These are phyloP conservation scores for Eutolmus rufibarbis DNA, from an alignment of 2,888 invertebrate genomes.

Conservation along the genomic window DNA sequence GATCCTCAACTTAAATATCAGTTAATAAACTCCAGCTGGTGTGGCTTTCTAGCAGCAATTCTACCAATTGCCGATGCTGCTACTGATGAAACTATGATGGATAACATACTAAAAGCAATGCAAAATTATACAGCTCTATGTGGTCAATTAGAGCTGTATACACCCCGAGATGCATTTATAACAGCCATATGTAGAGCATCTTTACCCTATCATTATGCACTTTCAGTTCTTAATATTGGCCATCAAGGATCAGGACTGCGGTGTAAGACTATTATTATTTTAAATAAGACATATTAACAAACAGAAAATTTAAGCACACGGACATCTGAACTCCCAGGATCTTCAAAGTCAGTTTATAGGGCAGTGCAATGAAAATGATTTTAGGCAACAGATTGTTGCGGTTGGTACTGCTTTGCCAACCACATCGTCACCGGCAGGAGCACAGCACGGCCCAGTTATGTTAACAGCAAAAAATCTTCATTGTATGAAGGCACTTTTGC, in stretches of 20 bases:
- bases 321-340: slow-evolving; percentile 65
- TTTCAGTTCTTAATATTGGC: slow-evolving; percentile 79
- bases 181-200: slow-evolving; percentile 96
- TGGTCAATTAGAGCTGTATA: slow-evolving; percentile 79
- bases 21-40: slow-evolving; percentile 93
- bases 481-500: slow-evolving; percentile 90
- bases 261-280: slow-evolving; percentile 50
- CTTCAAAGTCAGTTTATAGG: slow-evolving; percentile 65
- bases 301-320: slow-evolving; percentile 59
- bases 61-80: slow-evolving; percentile 93
- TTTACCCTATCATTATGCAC: slow-evolving; percentile 92
- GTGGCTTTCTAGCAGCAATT: slow-evolving; percentile 89
- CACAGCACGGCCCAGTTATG: slow-evolving; percentile 77
- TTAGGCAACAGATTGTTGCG: slow-evolving; percentile 92
- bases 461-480: slow-evolving; percentile 97
- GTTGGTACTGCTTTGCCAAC: slow-evolving; percentile 95
- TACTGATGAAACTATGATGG: slow-evolving; percentile 90
- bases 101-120: slow-evolving; percentile 89
- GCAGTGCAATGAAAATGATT: slow-evolving; percentile 72
- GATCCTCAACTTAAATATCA: slow-evolving; percentile 68
- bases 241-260: slow-evolving; percentile 66
- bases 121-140: slow-evolving; percentile 90
- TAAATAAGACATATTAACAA: neutral
- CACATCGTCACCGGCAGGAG: slow-evolving; percentile 76
- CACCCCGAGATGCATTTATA: slow-evolving; percentile 92